Percentiles rank a stretch among this genome's conserved stretches.
These are phyloP conservation scores for Cyanoramphus novaezelandiae DNA, from an alignment of 2,113 vertebrate species.

Conservation along the genomic window DNA sequence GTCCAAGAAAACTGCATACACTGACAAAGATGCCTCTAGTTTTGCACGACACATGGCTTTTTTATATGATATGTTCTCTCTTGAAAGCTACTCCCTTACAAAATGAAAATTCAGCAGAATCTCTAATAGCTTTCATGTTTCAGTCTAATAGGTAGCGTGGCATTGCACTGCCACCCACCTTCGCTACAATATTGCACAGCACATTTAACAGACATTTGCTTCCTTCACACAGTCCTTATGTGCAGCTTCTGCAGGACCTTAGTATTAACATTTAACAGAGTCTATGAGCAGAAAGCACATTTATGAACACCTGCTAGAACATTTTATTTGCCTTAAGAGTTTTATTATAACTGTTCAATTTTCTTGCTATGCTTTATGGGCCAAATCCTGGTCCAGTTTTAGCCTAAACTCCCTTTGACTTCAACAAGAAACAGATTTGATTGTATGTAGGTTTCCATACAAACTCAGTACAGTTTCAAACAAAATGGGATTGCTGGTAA, in stretches of 20 bases:
- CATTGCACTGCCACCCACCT: constrained; percentile 59
- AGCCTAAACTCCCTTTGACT: neutral
- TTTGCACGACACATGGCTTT: constrained; percentile 40
- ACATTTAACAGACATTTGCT: constrained; percentile 66
- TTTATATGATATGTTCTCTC: constrained; percentile 20
- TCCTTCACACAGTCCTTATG: constrained; percentile 39
- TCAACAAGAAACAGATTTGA: neutral
- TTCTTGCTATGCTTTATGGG: constrained; percentile 73
- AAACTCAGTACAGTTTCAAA: constrained; percentile 54
- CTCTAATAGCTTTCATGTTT: constrained; percentile 75
- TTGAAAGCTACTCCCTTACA: constrained; percentile 58
- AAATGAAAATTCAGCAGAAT: constrained; percentile 73
- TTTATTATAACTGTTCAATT: constrained; percentile 70
- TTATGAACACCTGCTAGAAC: constrained; percentile 72
- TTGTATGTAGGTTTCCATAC: constrained; percentile 3
- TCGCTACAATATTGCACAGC: constrained; percentile 49
- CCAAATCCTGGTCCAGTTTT: constrained; percentile 43
- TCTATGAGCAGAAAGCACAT: constrained; percentile 70
- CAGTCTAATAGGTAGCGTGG: constrained; percentile 68
- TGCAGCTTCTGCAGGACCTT: constrained; percentile 48
- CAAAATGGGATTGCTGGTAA: neutral
- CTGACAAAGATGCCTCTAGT: constrained; percentile 42
- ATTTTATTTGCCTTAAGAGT: constrained; percentile 76
- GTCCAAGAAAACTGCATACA: constrained; percentile 35
- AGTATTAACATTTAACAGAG: constrained; percentile 70